Evolutionary conservation across 2,888 invertebrate genomes (phyloP), one percentile per base, ranked within the genome.

Genomic region (Macropis europaea): DNA sequence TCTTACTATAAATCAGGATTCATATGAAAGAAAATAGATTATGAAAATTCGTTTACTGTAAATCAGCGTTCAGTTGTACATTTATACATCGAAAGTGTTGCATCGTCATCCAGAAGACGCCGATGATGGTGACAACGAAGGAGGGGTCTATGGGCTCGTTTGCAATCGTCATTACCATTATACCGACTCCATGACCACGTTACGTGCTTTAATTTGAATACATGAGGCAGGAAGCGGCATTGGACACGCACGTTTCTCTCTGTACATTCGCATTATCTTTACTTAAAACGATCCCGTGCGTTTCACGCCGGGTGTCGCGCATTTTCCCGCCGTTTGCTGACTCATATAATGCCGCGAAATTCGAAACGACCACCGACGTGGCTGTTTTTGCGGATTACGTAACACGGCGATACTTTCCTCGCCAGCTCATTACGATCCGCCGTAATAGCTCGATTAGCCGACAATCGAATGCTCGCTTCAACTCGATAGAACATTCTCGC

Each of bases 191-290:
- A 64, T 76, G 73, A 63, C 76, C 77, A 69, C 70, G 81, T 83
- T 82, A 80, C 76, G 83, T 82, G 82, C 82, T 84, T 85, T 81
- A 86, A 87, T 87, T 87, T 87, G 87, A 86, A 87, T 87, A 86
- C 85, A 84, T 80, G 82, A 82, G 81, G 77, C 86, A 86, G 85
- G 85, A 86, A 84, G 82, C 81, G 78, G 52, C 84, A 86, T 86
- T 86, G 86, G 82, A 73, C 81, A 84, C 84, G 82, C 85, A 82
- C 77, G 82, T 84, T 85, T 80, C 84, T 80, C 84, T 80, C 81
- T 81, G 78, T 79, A 84, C 83, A 74, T 66, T 72, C 70, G 76
- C 77, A 76, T 84, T 82, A 81, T 76, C 77, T 73, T 77, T 70
- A 73, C 71, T 79, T 68, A 63, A 81, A 78, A 69, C 69, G 74